Percentiles rank a stretch among this genome's conserved stretches.
Evolutionary conservation across 2,888 invertebrate genomes (phyloP).

Genomic region (Laothoe populi): DNA sequence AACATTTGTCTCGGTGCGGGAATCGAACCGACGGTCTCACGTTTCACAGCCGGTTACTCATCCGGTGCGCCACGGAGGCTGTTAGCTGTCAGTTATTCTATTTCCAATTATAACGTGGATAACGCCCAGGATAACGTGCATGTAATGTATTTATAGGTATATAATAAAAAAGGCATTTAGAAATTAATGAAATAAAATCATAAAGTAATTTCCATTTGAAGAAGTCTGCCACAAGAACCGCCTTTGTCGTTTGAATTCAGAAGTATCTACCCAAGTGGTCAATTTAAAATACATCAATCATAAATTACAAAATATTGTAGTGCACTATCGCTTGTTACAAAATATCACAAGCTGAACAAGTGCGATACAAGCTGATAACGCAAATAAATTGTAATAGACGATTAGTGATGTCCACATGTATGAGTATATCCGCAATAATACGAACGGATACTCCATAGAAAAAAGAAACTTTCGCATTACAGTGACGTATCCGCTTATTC

Average conservation of each 20-base stretch:
- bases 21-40: too few species aligned
- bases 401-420: conserved; percentile 33
- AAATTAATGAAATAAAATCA: background rate
- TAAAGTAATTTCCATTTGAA: background rate
- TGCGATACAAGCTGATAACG: conserved; percentile 73
- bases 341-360: conserved; percentile 58
- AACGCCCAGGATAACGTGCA: too few species aligned
- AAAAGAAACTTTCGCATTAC: background rate
- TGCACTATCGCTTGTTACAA: conserved; percentile 54
- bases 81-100: too few species aligned
- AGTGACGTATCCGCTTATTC: too few species aligned
- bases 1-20: too few species aligned
- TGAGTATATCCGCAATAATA: background rate
- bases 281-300: conserved; percentile 52
- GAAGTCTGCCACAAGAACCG: background rate
- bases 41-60: too few species aligned
- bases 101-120: too few species aligned
- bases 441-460: background rate
- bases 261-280: conserved; percentile 24
- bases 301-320: conserved; percentile 46
- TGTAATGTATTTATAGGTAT: too few species aligned
- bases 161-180: too few species aligned
- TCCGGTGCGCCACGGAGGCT: too few species aligned
- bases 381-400: conserved; percentile 65
- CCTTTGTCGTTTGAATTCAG: background rate